A percentile compares a stretch with the other conserved stretches of the same genome.
Evolutionary conservation across 2,113 vertebrate genomes (phyloP).

Genomic region (Perca flavescens): DNA sequence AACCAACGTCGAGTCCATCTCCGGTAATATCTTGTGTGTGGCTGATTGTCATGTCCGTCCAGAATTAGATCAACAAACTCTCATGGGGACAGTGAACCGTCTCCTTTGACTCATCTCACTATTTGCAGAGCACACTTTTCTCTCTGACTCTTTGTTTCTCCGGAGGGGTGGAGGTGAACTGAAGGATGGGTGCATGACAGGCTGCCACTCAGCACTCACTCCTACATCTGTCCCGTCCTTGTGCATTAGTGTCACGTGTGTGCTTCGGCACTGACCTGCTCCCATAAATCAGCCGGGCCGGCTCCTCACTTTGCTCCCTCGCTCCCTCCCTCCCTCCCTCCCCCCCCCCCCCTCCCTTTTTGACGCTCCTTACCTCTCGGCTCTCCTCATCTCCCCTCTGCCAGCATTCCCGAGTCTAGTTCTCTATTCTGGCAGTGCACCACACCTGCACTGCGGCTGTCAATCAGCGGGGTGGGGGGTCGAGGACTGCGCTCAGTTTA

Average conservation of each 20-base stretch:
- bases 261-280: constrained; percentile 67
- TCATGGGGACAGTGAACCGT: background rate
- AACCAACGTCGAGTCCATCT: background rate
- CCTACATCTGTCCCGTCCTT: constrained; percentile 78
- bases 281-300: constrained; percentile 68
- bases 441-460: constrained; percentile 77
- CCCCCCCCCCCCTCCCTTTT: constrained; percentile 2
- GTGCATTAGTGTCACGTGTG: constrained; percentile 76
- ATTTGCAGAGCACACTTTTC: constrained; percentile 36
- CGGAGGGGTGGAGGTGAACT: constrained; percentile 47
- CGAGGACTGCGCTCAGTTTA: constrained; percentile 50
- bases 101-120: constrained; percentile 31
- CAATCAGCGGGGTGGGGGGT: constrained; percentile 66
- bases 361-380: constrained; percentile 39
- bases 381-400: constrained; percentile 41
- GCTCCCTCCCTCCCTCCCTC: constrained; percentile 6
- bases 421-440: constrained; percentile 60
- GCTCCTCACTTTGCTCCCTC: constrained; percentile 28
- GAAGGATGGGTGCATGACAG: constrained; percentile 65
- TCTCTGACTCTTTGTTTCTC: constrained; percentile 34
- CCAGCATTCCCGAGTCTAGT: constrained; percentile 36
- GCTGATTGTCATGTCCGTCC: constrained; percentile 4
- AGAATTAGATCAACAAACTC: constrained; percentile 3
- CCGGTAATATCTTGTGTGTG: background rate
- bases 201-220: constrained; percentile 68